phyloP scores from a whole-genome alignment of 2,113 vertebrate species.

The Genyomyrus donnyi region DNA sequence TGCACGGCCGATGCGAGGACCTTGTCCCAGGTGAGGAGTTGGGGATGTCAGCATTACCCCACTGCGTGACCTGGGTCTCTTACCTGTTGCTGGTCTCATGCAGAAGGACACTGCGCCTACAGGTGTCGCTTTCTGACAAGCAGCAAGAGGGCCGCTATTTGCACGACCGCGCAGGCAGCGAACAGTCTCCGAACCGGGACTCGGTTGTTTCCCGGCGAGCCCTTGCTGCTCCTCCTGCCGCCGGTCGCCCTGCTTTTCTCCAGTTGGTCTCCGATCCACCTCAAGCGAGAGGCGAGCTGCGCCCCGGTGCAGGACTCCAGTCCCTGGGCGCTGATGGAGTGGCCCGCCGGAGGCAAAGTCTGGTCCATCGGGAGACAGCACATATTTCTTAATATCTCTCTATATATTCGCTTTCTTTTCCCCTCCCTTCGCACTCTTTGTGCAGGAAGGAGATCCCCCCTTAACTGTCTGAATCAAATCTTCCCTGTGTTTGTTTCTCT shows the following conservation, averaged over 20 bases:
- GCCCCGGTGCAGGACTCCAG: conserved; percentile 51
- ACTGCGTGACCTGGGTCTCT: neutral
- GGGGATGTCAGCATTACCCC: neutral
- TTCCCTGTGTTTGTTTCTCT: conserved; percentile 44
- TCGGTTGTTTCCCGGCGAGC: conserved; percentile 21
- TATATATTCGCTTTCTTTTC: conserved; percentile 16
- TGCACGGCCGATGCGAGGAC: neutral
- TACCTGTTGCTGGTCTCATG: conserved; percentile 62
- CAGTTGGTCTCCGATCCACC: conserved; percentile 72
- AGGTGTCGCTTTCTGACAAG: conserved; percentile 61
- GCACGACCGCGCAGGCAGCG: conserved; percentile 53
- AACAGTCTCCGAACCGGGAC: conserved; percentile 47
- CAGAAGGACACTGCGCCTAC: conserved; percentile 58
- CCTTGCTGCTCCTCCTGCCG: conserved; percentile 17
- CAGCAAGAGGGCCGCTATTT: conserved; percentile 61
- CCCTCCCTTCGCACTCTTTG: conserved; percentile 20
- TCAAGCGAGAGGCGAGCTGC: conserved; percentile 63
- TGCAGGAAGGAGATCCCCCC: conserved; percentile 20
- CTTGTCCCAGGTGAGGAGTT: neutral
- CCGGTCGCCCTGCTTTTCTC: conserved; percentile 44
- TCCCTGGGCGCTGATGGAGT: conserved; percentile 45
- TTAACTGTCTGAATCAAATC: conserved; percentile 32
- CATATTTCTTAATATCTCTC: conserved; percentile 46
- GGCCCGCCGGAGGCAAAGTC: conserved; percentile 49
- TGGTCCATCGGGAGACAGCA: conserved; percentile 60